These are phyloP conservation scores for Lagodon rhomboides DNA, from an alignment of 2,797 vertebrate genomes.

Conservation along the genomic window DNA sequence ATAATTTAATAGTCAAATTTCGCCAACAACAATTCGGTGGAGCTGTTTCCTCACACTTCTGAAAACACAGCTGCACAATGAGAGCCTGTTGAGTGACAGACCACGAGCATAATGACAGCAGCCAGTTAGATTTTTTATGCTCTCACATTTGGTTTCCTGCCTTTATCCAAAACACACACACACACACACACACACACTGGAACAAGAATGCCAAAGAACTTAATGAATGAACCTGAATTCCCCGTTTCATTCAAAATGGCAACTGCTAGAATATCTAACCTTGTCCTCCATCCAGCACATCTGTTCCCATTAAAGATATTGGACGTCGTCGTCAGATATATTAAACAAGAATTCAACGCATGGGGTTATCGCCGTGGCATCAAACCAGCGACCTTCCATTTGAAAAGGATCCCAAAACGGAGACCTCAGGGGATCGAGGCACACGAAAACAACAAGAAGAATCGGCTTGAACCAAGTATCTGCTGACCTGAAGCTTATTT, in stretches of 20 bases:
- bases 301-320: slow-evolving; percentile 67
- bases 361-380: slow-evolving; percentile 60
- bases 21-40: slow-evolving; percentile 30
- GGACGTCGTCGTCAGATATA: slow-evolving; percentile 32
- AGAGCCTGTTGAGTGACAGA: slow-evolving; percentile 14
- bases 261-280: slow-evolving; percentile 14
- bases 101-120: slow-evolving; percentile 1
- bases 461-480: slow-evolving; percentile 15
- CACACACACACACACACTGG: not conserved
- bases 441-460: slow-evolving; percentile 11
- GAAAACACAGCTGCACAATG: slow-evolving; percentile 29
- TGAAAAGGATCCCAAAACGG: slow-evolving; percentile 24
- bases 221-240: slow-evolving; percentile 16
- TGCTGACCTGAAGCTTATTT: slow-evolving; percentile 26
- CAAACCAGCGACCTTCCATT: slow-evolving; percentile 48
- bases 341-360: slow-evolving; percentile 39
- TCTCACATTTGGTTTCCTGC: slow-evolving; percentile 18
- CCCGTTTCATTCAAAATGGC: not conserved
- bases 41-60: slow-evolving; percentile 30
- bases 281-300: slow-evolving; percentile 58
- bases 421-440: slow-evolving; percentile 18
- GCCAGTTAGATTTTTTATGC: slow-evolving; percentile 11
- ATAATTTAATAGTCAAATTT: not conserved
- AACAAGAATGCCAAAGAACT: not conserved
- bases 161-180: slow-evolving; percentile 36